A percentile compares a stretch with the other conserved stretches of the same genome.
These are phyloP conservation scores for Apus apus DNA, from an alignment of 2,113 vertebrate species.

Conservation along the genomic window DNA sequence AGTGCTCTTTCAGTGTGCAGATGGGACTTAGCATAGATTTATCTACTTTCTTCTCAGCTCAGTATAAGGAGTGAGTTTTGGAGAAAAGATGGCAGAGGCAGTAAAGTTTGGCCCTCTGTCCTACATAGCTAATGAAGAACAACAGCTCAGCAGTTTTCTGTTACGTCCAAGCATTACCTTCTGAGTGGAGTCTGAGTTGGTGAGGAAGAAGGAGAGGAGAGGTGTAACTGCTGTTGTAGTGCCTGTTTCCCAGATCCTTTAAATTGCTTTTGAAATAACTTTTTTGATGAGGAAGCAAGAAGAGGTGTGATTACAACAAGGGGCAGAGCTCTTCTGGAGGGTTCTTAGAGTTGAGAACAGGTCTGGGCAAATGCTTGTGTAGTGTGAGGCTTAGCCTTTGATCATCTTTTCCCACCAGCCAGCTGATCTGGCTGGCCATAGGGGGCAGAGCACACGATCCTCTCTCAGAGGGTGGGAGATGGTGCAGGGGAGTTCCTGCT, in stretches of 20 bases:
- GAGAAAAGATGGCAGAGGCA: background rate
- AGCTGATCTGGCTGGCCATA: background rate
- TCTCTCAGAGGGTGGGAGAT: background rate
- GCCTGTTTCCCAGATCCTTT: background rate
- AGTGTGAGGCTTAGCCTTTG: background rate
- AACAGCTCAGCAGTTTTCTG: background rate
- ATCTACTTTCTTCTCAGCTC: background rate
- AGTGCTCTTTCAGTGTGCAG: background rate
- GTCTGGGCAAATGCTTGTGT: background rate
- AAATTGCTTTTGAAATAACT: background rate
- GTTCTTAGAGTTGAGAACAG: background rate
- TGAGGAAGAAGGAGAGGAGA: background rate
- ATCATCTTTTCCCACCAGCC: background rate
- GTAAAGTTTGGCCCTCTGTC: background rate
- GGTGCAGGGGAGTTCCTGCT: background rate
- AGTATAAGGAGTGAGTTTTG: background rate
- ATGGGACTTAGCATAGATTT: background rate
- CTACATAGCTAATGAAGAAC: background rate
- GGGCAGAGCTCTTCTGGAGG: background rate
- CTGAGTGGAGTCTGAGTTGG: background rate
- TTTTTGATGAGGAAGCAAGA: background rate
- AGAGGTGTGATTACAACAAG: background rate
- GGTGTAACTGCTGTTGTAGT: background rate
- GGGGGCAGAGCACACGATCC: accelerated
- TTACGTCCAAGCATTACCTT: background rate